Evolutionary conservation across 2,797 vertebrate species (phyloP).

Genomic region (Danio jaintianensis): DNA sequence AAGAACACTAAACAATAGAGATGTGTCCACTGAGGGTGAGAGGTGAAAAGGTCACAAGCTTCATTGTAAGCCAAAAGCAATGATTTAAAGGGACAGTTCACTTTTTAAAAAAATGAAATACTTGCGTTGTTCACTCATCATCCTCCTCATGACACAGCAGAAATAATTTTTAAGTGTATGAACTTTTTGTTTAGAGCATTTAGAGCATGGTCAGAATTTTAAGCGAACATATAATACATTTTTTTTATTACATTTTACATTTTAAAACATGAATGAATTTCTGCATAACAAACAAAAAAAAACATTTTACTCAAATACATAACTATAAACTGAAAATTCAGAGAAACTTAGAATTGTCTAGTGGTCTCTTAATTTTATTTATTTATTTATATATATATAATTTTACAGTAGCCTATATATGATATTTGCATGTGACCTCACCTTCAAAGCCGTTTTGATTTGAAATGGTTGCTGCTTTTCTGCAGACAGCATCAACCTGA

Average conservation of each 20-base stretch:
- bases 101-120: neutral
- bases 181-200: neutral
- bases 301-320: no score
- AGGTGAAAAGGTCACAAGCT: constrained; percentile 53
- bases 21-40: constrained; percentile 44
- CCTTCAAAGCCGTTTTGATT: neutral
- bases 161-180: neutral
- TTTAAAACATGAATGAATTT: no score
- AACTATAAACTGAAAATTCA: no score
- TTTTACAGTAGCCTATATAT: neutral
- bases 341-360: no score
- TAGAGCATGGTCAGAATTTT: no score
- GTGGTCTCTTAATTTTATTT: neutral
- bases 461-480: neutral
- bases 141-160: neutral
- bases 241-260: no score
- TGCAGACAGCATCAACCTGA: neutral
- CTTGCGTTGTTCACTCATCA: neutral
- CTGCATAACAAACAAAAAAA: no score
- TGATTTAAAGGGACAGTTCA: neutral
- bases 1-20: constrained; percentile 35
- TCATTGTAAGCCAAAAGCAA: constrained; percentile 32
- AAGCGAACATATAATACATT: no score
- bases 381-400: neutral
- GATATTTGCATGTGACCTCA: neutral